phyloP scores from a whole-genome alignment of 92 coral and sea anemone genomes.

The Zoanthus sociatus region DNA sequence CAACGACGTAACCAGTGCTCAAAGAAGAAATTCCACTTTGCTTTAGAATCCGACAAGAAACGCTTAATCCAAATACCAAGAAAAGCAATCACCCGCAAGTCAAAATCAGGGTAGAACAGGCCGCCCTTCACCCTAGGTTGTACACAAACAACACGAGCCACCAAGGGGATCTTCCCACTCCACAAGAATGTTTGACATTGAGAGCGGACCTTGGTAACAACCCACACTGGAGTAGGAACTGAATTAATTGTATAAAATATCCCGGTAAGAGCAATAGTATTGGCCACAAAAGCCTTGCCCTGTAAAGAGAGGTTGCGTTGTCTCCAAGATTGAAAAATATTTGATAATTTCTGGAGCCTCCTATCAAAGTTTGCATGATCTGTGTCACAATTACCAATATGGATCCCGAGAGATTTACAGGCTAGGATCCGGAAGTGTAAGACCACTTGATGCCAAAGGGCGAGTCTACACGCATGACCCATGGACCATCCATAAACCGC shows the following conservation, averaged over 20 bases:
- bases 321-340: neutral
- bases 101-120: neutral
- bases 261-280: neutral
- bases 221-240: neutral
- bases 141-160: neutral
- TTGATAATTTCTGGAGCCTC: neutral
- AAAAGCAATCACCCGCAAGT: neutral
- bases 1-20: neutral
- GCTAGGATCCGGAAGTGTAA: no score
- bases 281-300: neutral
- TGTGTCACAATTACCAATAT: neutral
- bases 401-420: neutral
- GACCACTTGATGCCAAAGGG: no score
- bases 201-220: neutral
- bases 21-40: neutral
- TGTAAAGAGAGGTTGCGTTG: no score
- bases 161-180: neutral
- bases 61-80: neutral
- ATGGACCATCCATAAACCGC: no score
- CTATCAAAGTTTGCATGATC: neutral
- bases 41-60: neutral
- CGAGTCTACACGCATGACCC: no score
- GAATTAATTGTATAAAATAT: neutral
- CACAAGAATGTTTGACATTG: neutral
- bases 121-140: neutral